phyloP scores from a whole-genome alignment of 2,113 vertebrate genomes.

The human region DNA sequence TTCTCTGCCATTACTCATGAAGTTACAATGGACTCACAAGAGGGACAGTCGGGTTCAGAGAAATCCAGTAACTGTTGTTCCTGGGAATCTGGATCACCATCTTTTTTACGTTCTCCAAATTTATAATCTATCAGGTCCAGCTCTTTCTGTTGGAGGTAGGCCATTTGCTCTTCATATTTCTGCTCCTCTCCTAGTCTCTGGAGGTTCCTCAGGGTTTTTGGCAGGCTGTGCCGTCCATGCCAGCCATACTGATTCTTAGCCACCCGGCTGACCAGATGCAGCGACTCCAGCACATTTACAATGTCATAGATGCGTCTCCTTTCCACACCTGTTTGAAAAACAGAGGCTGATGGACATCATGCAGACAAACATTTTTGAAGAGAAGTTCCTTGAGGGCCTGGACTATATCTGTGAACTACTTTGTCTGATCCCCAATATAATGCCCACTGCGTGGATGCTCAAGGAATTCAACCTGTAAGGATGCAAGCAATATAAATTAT shows the following conservation, averaged over 20 bases:
- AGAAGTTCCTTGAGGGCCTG: not conserved
- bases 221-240: conserved; percentile 90
- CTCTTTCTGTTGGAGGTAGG: conserved; percentile 83
- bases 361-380: not conserved
- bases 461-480: not conserved
- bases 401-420: not conserved
- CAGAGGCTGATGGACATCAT: not conserved
- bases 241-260: conserved; percentile 97
- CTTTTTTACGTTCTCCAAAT: conserved; percentile 77
- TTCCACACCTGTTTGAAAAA: conserved; percentile 89
- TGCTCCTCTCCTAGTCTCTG: conserved; percentile 89
- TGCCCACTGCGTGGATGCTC: not conserved
- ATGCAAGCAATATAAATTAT: not conserved
- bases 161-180: conserved; percentile 91
- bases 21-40: conserved; percentile 83
- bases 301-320: conserved; percentile 96
- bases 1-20: not conserved
- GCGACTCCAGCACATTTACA: conserved; percentile 94
- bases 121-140: conserved; percentile 78
- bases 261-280: conserved; percentile 93
- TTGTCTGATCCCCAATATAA: not conserved
- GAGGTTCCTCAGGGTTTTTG: conserved; percentile 88
- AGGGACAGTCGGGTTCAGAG: conserved; percentile 82
- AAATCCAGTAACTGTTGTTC: conserved; percentile 81
- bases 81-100: conserved; percentile 67